Percentiles rank a stretch among this genome's conserved stretches.
phyloP scores from a whole-genome alignment of 2,113 vertebrate species.

The Chloropsis hardwickii region DNA sequence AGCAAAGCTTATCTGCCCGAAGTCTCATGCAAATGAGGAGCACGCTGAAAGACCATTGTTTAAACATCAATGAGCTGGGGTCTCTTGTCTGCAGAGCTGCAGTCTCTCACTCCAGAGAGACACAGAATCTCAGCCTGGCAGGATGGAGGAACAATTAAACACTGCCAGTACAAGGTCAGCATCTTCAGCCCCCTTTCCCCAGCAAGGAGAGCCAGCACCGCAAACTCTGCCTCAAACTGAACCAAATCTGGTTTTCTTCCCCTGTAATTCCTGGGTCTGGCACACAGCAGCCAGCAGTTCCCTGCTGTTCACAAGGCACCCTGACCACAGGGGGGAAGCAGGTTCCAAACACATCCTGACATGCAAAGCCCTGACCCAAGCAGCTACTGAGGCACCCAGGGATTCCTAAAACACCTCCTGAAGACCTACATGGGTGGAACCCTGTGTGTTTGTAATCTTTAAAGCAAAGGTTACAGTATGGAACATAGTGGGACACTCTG shows the following conservation, averaged over 20 bases:
- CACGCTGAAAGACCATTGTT: background rate
- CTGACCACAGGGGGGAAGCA: background rate
- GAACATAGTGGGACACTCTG: background rate
- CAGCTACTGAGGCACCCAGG: background rate
- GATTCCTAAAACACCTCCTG: background rate
- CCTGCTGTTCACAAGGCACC: background rate
- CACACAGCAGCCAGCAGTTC: background rate
- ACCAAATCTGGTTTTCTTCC: background rate
- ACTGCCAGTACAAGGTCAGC: background rate
- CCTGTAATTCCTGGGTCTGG: background rate
- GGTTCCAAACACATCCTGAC: background rate
- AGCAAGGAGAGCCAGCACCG: background rate
- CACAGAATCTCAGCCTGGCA: background rate
- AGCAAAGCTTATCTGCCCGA: background rate
- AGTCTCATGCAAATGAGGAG: background rate
- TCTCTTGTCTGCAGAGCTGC: background rate
- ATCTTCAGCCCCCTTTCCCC: background rate
- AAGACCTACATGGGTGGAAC: background rate
- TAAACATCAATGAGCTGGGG: background rate
- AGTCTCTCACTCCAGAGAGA: background rate
- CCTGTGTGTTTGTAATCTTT: background rate
- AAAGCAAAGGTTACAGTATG: background rate
- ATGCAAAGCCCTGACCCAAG: background rate
- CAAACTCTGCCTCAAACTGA: background rate
- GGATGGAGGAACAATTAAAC: background rate